These are phyloP conservation scores for Trichonephila clavata DNA, from an alignment of 1,140 invertebrate species.

Conservation along the genomic window DNA sequence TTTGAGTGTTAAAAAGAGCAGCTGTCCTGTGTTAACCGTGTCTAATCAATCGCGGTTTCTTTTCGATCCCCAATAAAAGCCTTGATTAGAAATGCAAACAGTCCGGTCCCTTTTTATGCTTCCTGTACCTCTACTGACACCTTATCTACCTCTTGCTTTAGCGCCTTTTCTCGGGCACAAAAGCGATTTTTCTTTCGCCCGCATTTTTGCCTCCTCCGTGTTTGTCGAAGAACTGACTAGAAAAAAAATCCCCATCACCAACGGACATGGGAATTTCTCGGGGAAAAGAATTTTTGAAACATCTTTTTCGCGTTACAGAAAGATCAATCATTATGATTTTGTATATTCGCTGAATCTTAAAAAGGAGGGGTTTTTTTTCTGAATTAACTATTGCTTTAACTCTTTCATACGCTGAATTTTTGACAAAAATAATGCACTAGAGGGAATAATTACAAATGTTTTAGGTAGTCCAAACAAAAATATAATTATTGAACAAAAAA, in stretches of 20 bases:
- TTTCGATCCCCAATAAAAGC: constrained; percentile 2
- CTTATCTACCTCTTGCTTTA: constrained; percentile 26
- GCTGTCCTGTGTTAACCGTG: constrained; percentile 19
- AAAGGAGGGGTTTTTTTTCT: no score
- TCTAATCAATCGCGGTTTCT: constrained; percentile 54
- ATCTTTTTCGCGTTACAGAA: neutral
- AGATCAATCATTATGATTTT: neutral
- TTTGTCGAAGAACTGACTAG: neutral
- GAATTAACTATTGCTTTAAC: no score
- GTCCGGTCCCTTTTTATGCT: neutral
- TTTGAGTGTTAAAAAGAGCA: constrained; percentile 9
- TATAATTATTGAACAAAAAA: no score
- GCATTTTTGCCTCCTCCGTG: neutral
- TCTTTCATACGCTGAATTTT: no score
- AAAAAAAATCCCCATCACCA: neutral
- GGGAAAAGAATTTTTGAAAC: neutral
- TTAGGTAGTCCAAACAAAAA: no score
- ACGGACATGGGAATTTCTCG: neutral
- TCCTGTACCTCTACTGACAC: neutral
- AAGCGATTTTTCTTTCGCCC: neutral
- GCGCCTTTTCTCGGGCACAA: neutral
- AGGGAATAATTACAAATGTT: no score
- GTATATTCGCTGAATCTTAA: neutral
- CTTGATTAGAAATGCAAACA: constrained; percentile 68
- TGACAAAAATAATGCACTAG: no score